A percentile compares a stretch with the other conserved stretches of the same genome.
These are phyloP conservation scores for Podarcis muralis DNA, from an alignment of 2,113 vertebrate genomes.

Conservation along the genomic window DNA sequence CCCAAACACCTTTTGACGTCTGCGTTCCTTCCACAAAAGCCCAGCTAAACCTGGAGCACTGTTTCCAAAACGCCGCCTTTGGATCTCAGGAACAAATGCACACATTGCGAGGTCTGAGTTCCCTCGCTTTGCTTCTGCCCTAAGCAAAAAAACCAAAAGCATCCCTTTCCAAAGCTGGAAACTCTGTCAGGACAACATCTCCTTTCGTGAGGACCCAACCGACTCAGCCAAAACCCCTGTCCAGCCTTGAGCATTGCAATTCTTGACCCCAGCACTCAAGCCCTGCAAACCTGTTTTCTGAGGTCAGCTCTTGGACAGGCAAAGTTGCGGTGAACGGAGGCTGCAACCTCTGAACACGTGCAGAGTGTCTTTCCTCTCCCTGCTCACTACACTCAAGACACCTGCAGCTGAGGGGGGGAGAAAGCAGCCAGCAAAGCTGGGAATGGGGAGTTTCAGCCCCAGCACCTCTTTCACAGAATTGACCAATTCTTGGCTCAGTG, in stretches of 20 bases:
- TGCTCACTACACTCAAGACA: background rate
- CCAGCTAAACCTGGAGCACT: background rate
- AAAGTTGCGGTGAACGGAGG: background rate
- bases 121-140: background rate
- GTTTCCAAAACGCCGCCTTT: no score
- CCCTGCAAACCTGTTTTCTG: background rate
- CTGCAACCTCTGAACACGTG: background rate
- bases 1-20: background rate
- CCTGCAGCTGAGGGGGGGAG: no score
- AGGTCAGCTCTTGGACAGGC: fast-evolving
- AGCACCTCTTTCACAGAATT: no score
- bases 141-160: background rate
- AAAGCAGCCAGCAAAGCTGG: no score
- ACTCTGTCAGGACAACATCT: background rate
- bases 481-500: no score
- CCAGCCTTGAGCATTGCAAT: background rate
- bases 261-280: background rate
- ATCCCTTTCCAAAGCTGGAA: background rate
- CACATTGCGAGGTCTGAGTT: background rate
- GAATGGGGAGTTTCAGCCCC: no score
- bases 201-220: no score
- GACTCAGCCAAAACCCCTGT: background rate
- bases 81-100: background rate
- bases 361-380: background rate
- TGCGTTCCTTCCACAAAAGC: no score